Evolutionary conservation across 2,113 vertebrate genomes (phyloP), one percentile per base, ranked within the genome.

Genomic region (Sylvilagus bachmani): DNA sequence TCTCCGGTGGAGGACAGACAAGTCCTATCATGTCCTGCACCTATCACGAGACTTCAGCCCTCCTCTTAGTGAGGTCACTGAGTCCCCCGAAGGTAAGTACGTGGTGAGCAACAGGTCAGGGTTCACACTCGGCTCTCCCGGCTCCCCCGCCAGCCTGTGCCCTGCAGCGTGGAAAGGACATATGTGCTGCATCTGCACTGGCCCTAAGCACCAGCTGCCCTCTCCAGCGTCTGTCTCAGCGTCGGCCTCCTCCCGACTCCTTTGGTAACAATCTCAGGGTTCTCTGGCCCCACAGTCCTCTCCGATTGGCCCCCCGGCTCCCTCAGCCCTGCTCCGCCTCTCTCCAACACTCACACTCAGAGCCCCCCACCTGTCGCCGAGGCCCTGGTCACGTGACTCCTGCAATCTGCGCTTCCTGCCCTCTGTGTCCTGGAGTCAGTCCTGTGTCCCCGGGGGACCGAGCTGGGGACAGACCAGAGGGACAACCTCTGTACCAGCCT

Each of bases 1-100:
- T 88, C 92, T 64, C 58, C 64, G 44, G 61, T 44, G 62, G 83
- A 31, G 82, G 70, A 66, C 38, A 86, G 83, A 85, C 85, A 80
- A 36, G 90, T 89, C 64, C 82, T 95, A 69, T 86, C 69, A 73
- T 44, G n/a, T 66, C 53, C 75, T 66, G 61, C 71, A 84, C 61
- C 21, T 31, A 22, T 36, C 53, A 73, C 77, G 55, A 66, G 49
- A 66, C 66, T 58, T 75, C 53, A 79, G 55, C 33, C 67, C 86
- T 92, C 74, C 21, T 66, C 61, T 33, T 61, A 11, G 2, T 27
- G 85, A 93, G 85, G 70, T 83, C 11, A 11, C 27, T 19, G 67
- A 44, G 44, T 53, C 55, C 90, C 85, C 67, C 82, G 93, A 90
- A 74, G 31, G 29, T 29, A 53, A 70, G n/a, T 69, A 83, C 6